Conservation (phyloP, 1,140 invertebrate species). For the Philotrypesis tridentata region DNA sequence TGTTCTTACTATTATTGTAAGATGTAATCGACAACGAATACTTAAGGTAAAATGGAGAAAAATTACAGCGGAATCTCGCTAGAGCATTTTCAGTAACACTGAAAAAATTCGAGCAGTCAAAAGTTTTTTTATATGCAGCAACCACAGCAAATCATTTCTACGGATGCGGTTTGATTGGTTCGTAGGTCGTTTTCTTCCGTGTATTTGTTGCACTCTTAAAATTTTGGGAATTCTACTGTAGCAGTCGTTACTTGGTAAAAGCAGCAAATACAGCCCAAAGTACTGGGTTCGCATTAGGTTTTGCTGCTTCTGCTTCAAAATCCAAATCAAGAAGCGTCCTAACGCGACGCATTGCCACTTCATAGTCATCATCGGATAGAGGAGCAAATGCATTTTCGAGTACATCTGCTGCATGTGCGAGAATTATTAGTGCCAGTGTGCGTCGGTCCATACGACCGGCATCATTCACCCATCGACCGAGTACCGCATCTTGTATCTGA, state of each 20-base stretch:
- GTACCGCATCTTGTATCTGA: constrained; percentile 97
- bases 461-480: constrained; percentile 98
- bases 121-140: neutral
- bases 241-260: constrained; percentile 91
- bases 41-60: neutral
- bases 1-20: neutral
- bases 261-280: constrained; percentile 99
- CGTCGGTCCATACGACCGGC: constrained; percentile 97
- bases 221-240: constrained; percentile 40
- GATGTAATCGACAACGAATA: neutral
- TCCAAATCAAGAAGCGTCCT: constrained; percentile 96
- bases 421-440: constrained; percentile 92
- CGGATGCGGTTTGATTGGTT: constrained; percentile 9
- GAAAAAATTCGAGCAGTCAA: neutral
- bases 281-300: constrained; percentile 91
- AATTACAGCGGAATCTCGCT: neutral
- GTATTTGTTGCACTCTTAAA: neutral
- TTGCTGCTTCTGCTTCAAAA: constrained; percentile 94
- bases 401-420: constrained; percentile 98
- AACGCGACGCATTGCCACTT: constrained; percentile 97
- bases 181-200: constrained; percentile 14
- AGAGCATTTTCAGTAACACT: neutral
- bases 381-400: constrained; percentile 99
- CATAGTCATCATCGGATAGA: constrained; percentile 98
- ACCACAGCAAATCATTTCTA: neutral